phyloP scores from a whole-genome alignment of 2,797 vertebrate genomes.

The Echeneis naucrates region DNA sequence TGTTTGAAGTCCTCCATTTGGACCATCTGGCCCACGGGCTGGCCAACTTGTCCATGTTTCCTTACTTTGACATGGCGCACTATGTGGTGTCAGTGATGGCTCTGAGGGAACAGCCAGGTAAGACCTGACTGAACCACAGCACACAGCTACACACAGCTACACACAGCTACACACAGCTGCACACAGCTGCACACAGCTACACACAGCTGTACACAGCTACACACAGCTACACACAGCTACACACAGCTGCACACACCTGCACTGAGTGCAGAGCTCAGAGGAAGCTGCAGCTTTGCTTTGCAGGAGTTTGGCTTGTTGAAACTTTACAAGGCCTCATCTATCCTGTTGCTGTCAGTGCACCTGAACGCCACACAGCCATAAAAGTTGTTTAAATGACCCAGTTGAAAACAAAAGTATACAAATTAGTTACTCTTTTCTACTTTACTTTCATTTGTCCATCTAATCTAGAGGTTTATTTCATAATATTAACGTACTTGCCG shows the following conservation, averaged over 20 bases:
- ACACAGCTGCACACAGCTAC: too few relatives aligned
- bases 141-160: too few relatives aligned
- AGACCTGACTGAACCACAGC: conserved; percentile 53
- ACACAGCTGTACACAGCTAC: too few relatives aligned
- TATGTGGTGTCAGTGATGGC: conserved; percentile 92
- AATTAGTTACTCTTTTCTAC: background rate
- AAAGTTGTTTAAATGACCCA: background rate
- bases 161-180: too few relatives aligned
- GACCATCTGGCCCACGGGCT: conserved; percentile 86
- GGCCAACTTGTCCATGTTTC: conserved; percentile 91
- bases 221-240: too few relatives aligned
- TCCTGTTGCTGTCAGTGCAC: background rate
- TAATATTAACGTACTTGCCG: background rate
- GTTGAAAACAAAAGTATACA: background rate
- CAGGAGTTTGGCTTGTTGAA: background rate
- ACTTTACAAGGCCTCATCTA: background rate
- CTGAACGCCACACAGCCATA: background rate
- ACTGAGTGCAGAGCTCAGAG: background rate
- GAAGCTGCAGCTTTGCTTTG: background rate
- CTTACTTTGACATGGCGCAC: conserved; percentile 95
- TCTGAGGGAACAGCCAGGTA: conserved; percentile 92
- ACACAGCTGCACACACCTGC: too few relatives aligned
- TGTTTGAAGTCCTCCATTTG: conserved; percentile 68
- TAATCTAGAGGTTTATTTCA: background rate
- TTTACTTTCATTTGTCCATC: background rate